Base-by-base conservation (phyloP, 1,140 invertebrate species). In the Drosophila parabipectinata region DNA sequence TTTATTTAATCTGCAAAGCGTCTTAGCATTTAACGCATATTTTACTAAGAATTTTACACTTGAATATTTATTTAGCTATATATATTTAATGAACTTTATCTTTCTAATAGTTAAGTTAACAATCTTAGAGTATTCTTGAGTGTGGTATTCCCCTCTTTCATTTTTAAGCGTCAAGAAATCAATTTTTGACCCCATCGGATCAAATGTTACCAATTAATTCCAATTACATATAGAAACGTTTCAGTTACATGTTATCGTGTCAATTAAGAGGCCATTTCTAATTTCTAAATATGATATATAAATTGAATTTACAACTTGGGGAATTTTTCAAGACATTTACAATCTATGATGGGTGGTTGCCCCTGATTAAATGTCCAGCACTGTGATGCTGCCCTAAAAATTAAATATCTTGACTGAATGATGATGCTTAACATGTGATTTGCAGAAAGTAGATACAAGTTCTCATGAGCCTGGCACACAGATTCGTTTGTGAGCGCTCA, bases 401-500 rank as follows among this genome's bases (percentile, higher is more conserved):
- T 56, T 51, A 63, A 66, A 21, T 14, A 21, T 53, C 52, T 56
- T 39, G 14, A 32, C 26, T 58, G 28, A 30, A 48, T 68, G 41
- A 48, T 48, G 44, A 7, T 39, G 54, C 63, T 69, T 47, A 68
- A 55, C 50, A 68, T 56, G 41, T 55, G 63, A 68, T 69, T 68
- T 68, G 41, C 51, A 48, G 66, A 28, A 48, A 44, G 51, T 56
- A 67, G 44, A 37, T 68, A 50, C 67, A 57, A 69, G 41, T 69
- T 69, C 63, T 69, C 68, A 72, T 52, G 55, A 47, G 39, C 14
- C 41, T 18, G 41, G 6, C 67, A 52, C 44, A 57, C 66, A 50
- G 57, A 77, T 77, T 69, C 59, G 52, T 37, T 60, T 45, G 39
- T 50, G 34, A 64, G 52, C 15, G 39, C 52, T 82, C 62, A 68